Evolutionary conservation across 2,888 invertebrate genomes (phyloP), one percentile per base, ranked within the genome.

Genomic region (Diarsia brunnea): DNA sequence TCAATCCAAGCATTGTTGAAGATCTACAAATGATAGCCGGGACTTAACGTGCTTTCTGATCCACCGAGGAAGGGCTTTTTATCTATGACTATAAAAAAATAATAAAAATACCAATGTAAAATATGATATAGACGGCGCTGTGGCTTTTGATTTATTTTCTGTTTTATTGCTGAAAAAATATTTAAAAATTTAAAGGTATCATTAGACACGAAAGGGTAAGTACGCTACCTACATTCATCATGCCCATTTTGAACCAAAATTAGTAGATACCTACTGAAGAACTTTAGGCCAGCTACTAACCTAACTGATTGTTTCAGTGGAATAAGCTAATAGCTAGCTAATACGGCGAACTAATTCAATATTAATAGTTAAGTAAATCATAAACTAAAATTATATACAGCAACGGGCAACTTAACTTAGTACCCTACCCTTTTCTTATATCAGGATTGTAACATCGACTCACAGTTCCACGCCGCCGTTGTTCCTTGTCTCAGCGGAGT

Each of bases 61-160:
- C 38, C 38, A 38, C 38, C 5, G 38, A 38, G 38, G 38, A 38
- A 38, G 38, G 5, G 38, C 38, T 38, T 38, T 38, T 38, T 38
- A 5, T 38, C 19, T 21, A 49, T 2, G n/a, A 24, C 7, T 63
- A 49, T 24, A 21, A 49, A 0, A 75, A 75, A 61, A 7, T 2
- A 47, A 12, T 27, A 16, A 43, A 58, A 55, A 82, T 91, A 94
- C 94, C 92, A 94, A 84, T 69, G 93, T 90, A 74, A 93, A 92
- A 86, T 91, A 94, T 11, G 94, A 93, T 89, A 94, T 92, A 78
- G 89, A 91, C 27, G 92, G 90, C 64, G 89, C 88, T 65, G 84
- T 85, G 12, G 87, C 82, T 58, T 84, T 81, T 27, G 51, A 27
- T 24, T 83, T 74, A 24, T 66, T 77, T 43, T 79, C 71, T 47